Percentiles rank a stretch among this genome's conserved stretches.
Conservation (phyloP, 1,140 invertebrate genomes). For the Chionoecetes opilio region DNA sequence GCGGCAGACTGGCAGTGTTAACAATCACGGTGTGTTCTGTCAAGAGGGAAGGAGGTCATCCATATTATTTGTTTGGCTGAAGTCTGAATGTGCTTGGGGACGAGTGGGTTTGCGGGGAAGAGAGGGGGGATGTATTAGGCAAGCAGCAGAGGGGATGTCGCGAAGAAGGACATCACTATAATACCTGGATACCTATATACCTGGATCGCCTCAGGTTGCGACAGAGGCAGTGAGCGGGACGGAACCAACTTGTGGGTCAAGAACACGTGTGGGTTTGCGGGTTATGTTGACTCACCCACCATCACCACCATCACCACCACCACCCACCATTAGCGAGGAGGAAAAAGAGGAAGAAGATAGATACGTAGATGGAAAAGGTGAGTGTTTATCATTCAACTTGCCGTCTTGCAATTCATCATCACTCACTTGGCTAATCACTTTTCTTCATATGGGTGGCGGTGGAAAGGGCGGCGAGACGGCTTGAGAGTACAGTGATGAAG, state of each 20-base stretch:
- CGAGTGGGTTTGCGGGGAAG: neutral
- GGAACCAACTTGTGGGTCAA: neutral
- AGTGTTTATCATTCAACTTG: neutral
- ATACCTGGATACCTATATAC: too few relatives aligned
- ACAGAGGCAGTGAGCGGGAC: neutral
- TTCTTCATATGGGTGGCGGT: slow-evolving; percentile 1
- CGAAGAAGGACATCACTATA: neutral
- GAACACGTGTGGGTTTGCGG: slow-evolving; percentile 19
- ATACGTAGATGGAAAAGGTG: neutral
- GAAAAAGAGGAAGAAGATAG: neutral
- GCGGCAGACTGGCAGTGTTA: too few relatives aligned
- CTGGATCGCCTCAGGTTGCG: neutral
- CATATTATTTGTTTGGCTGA: neutral
- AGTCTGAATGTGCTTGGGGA: neutral
- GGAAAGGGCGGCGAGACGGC: neutral
- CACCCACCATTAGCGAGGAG: neutral
- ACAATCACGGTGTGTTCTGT: neutral
- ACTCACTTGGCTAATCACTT: neutral
- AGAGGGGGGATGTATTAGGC: neutral
- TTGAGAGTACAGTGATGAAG: slow-evolving; percentile 1
- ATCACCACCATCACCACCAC: too few relatives aligned
- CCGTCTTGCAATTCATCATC: slow-evolving; percentile 14
- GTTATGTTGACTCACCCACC: too few relatives aligned
- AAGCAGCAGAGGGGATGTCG: neutral
- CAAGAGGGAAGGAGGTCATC: neutral